Conservation (phyloP, 2,113 vertebrate species). For the Periophthalmodon schlosseri region DNA sequence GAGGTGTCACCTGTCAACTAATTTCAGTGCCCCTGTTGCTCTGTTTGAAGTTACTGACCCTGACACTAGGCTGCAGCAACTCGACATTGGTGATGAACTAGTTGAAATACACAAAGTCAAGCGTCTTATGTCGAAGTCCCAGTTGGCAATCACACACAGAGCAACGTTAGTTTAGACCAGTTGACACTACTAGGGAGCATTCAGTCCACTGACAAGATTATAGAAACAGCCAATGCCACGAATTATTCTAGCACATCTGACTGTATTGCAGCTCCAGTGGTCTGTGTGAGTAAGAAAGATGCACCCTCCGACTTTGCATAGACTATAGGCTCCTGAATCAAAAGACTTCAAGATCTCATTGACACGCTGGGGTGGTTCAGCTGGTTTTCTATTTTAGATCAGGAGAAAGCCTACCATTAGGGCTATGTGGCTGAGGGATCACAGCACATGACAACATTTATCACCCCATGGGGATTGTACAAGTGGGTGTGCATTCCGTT, state of each 20-base stretch:
- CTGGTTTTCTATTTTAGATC: neutral
- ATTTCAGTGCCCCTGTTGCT: neutral
- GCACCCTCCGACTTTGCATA: neutral
- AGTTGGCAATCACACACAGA: neutral
- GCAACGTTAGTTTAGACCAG: neutral
- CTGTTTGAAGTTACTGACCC: neutral
- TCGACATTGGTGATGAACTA: neutral
- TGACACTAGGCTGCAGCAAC: neutral
- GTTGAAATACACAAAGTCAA: neutral
- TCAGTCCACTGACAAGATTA: neutral
- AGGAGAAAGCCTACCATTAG: neutral
- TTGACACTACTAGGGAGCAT: neutral
- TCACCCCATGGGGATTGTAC: neutral
- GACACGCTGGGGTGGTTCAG: neutral
- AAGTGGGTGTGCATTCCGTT: neutral
- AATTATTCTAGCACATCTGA: neutral
- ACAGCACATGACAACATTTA: neutral
- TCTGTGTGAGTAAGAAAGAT: neutral
- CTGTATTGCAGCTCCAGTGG: neutral
- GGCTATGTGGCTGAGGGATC: conserved; percentile 2
- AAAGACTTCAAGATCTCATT: neutral
- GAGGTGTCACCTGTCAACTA: neutral
- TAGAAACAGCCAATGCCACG: neutral
- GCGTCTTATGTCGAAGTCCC: neutral
- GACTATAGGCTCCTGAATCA: neutral